A percentile compares a stretch with the other conserved stretches of the same genome.
Evolutionary conservation across 2,888 invertebrate genomes (phyloP).

Genomic region (Cephus nigrinus): DNA sequence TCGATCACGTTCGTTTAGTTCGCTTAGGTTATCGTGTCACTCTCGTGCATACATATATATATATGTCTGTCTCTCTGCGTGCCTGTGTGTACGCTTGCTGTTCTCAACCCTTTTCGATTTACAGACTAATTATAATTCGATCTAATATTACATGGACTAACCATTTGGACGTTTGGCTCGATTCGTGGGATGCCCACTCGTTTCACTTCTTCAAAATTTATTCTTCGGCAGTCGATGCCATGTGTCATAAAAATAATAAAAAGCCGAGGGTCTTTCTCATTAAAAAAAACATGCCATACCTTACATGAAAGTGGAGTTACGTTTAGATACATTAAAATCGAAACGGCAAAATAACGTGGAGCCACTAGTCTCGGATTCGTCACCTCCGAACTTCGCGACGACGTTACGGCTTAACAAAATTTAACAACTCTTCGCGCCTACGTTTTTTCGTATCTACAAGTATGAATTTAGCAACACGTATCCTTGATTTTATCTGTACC

Average conservation of each 20-base stretch:
- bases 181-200: constrained; percentile 13
- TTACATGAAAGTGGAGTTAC: background rate
- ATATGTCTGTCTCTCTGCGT: background rate
- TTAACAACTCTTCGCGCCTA: background rate
- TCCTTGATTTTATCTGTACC: background rate
- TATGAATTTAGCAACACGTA: background rate
- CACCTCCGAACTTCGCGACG: background rate
- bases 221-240: background rate
- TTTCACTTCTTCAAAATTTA: background rate
- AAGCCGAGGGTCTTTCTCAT: background rate
- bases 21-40: constrained; percentile 32
- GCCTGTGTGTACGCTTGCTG: background rate
- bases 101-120: constrained; percentile 16
- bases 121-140: constrained; percentile 40
- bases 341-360: background rate
- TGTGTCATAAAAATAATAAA: background rate
- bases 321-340: background rate
- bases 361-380: background rate
- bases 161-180: constrained; percentile 52
- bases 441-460: background rate
- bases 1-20: constrained; percentile 38
- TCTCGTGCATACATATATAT: background rate
- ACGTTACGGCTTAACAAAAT: background rate
- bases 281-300: background rate
- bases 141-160: constrained; percentile 43